Conservation (phyloP, 2,113 vertebrate species). For the Syngnathus floridae region DNA sequence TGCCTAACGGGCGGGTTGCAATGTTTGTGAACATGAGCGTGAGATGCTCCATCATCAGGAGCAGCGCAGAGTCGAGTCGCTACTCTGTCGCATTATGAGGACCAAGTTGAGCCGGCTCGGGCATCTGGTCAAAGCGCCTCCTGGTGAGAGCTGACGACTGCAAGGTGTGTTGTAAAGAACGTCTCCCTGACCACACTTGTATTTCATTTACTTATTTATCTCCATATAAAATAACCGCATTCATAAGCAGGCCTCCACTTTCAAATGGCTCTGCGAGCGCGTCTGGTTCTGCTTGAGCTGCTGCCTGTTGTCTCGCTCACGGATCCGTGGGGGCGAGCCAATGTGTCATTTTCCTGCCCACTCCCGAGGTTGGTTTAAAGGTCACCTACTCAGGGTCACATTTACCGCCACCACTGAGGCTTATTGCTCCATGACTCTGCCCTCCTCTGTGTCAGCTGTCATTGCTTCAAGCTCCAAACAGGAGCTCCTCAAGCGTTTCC, state of each 20-base stretch:
- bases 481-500: not conserved
- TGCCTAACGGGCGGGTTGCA: too few relatives aligned
- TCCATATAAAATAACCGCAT: not conserved
- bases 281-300: constrained; percentile 19
- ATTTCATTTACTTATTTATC: constrained; percentile 12
- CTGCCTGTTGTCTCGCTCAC: constrained; percentile 13
- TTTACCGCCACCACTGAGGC: constrained; percentile 17
- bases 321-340: constrained; percentile 11
- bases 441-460: constrained; percentile 11
- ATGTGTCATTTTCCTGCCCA: constrained; percentile 25
- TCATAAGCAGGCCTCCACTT: constrained; percentile 5
- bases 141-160: too few relatives aligned
- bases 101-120: too few relatives aligned
- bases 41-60: too few relatives aligned
- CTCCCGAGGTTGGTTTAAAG: constrained; percentile 35
- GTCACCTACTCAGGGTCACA: constrained; percentile 29
- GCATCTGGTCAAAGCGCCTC: too few relatives aligned
- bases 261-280: not conserved
- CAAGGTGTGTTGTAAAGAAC: not conserved
- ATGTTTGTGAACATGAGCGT: too few relatives aligned
- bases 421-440: constrained; percentile 10
- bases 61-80: too few relatives aligned
- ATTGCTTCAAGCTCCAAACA: constrained; percentile 22
- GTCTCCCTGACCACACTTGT: not conserved
- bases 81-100: too few relatives aligned